Conservation (phyloP, 2,797 vertebrate species). For the Gymnocypris eckloni region DNA sequence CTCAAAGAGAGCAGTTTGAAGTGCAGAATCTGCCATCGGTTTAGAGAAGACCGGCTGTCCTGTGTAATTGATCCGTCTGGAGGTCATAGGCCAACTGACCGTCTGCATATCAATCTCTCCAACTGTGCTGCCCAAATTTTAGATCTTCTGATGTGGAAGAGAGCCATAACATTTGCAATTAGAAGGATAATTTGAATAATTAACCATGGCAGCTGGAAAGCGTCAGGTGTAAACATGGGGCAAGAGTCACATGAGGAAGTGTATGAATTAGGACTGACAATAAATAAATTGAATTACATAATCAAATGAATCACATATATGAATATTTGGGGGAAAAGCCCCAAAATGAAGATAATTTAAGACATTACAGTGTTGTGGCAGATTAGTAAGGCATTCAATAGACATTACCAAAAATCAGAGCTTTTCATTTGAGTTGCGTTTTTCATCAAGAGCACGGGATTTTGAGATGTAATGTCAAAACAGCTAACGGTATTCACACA, state of each 20-base stretch:
- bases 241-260: background rate
- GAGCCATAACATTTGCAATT: constrained; percentile 33
- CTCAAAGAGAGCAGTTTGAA: constrained; percentile 15
- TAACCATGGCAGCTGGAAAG: background rate
- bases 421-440: background rate
- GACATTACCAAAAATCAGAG: background rate
- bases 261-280: background rate
- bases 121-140: background rate
- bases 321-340: background rate
- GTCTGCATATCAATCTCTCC: constrained; percentile 46
- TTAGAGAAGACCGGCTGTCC: constrained; percentile 40
- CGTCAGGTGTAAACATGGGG: constrained; percentile 9
- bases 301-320: background rate
- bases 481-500: background rate
- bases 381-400: background rate
- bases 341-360: background rate
- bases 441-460: background rate
- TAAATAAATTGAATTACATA: background rate
- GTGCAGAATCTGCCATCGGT: constrained; percentile 26
- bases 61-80: constrained; percentile 54
- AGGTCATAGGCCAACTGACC: constrained; percentile 44
- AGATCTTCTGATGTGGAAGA: constrained; percentile 11
- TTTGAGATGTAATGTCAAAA: background rate
- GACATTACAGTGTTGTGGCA: background rate
- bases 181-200: constrained; percentile 9